Evolutionary conservation across 2,797 vertebrate genomes (phyloP), one percentile per base, ranked within the genome.

Genomic region (Crenuchus spilurus): DNA sequence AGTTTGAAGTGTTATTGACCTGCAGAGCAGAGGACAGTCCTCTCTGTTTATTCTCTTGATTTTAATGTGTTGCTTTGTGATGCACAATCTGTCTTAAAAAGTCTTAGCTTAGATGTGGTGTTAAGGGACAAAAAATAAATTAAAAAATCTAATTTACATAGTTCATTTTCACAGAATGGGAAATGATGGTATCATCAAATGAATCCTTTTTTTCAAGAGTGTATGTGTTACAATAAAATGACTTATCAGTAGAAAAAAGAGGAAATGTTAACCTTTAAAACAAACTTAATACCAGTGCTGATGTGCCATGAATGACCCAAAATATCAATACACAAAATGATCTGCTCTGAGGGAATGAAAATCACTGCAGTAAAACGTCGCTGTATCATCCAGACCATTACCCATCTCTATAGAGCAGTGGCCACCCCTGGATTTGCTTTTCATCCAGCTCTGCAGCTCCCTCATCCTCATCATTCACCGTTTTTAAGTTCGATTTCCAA

Each of bases 401-500:
- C 4, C 4, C n/a, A 37, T 70, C 31, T 28, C 72, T 18, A 6
- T 9, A 24, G 65, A 63, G 10, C 54, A 33, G 42, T 18, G 16
- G 65, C 28, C 49, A 16, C 26, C 39, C 16, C 60, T 18, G 33
- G 35, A 62, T 10, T 51, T n/a, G 33, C 55, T 58, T 79, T 76
- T 76, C 60, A 70, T 30, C 20, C 9, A 18, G 28, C 58, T 77
- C 60, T 65, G 9, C 1, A 51, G 62, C 46, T 11, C 22, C 58
- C 35, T 3, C 1, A 41, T 26, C 10, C 22, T 30, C 5, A n/a
- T 54, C 51, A 35, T 20, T 33, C 54, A 49, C 31, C 10, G 16
- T 60, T 74, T 60, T 35, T 39, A 14, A 6, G 10, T 78, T 80
- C 70, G 67, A 79, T 72, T 74, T 75, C 62, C 55, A 62, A 68